Evolutionary conservation across 2,888 invertebrate species (phyloP).

Genomic region (Calameuta filiformis): DNA sequence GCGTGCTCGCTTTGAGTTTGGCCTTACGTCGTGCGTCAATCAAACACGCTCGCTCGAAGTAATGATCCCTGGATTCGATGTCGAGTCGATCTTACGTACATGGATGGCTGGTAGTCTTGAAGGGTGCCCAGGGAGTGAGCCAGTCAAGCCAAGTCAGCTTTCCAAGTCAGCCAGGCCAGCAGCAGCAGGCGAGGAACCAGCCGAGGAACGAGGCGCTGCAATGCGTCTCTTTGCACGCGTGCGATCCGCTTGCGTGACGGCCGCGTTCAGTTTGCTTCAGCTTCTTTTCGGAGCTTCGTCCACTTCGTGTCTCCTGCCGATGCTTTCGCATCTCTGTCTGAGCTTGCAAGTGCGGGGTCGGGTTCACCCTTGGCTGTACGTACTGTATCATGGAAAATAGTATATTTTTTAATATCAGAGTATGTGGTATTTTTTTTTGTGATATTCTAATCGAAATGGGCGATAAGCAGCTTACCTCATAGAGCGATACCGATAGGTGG

Average conservation of each 20-base stretch:
- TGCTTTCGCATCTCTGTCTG: neutral
- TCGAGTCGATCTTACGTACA: constrained; percentile 45
- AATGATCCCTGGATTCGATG: constrained; percentile 42
- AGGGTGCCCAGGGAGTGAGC: constrained; percentile 34
- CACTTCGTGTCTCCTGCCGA: constrained; percentile 13
- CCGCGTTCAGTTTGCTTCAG: constrained; percentile 43
- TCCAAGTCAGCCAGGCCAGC: constrained; percentile 29
- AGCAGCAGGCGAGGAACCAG: constrained; percentile 1
- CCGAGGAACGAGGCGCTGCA: constrained; percentile 25
- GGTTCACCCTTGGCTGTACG: neutral
- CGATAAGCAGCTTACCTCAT: too few relatives aligned
- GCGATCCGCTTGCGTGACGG: constrained; percentile 59
- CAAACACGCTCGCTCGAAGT: constrained; percentile 43
- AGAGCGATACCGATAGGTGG: neutral
- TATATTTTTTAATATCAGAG: neutral
- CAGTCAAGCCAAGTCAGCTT: constrained; percentile 33
- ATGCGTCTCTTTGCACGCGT: constrained; percentile 57
- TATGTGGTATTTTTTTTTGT: too few relatives aligned
- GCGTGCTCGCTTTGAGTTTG: constrained; percentile 59
- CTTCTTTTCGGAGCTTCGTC: constrained; percentile 25
- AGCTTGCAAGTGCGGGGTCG: neutral
- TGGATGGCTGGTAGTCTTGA: constrained; percentile 35
- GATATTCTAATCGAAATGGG: too few relatives aligned
- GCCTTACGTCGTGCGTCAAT: constrained; percentile 63
- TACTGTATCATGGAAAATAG: neutral